These are phyloP conservation scores for Paralichthys olivaceus DNA, from an alignment of 2,113 vertebrate genomes.

Conservation along the genomic window DNA sequence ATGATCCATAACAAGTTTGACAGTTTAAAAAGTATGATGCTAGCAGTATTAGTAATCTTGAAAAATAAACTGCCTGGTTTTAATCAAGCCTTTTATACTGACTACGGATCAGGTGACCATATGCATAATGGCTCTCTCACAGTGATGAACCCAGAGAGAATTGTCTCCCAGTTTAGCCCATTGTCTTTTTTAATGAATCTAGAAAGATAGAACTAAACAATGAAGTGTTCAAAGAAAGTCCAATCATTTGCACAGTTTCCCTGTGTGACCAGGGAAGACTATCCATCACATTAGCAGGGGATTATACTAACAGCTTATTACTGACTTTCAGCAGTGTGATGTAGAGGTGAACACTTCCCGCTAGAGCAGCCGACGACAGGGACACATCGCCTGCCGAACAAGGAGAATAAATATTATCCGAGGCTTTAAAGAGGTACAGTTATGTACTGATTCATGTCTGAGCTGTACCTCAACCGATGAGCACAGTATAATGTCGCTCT, in stretches of 20 bases:
- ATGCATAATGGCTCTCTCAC: background rate
- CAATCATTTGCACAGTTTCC: background rate
- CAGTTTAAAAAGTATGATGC: too few relatives aligned
- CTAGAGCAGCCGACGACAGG: background rate
- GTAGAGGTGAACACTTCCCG: background rate
- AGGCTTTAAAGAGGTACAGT: conserved; percentile 23
- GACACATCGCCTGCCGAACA: background rate
- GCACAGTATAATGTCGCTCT: conserved; percentile 41
- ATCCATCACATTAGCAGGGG: background rate
- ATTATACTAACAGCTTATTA: background rate
- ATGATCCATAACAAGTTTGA: too few relatives aligned
- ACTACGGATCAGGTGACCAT: too few relatives aligned
- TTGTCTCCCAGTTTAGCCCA: background rate
- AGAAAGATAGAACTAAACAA: background rate
- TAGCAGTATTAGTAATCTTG: background rate
- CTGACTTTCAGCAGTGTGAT: background rate
- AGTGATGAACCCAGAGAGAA: background rate
- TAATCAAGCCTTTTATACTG: too few relatives aligned
- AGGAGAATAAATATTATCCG: background rate
- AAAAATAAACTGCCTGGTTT: too few relatives aligned
- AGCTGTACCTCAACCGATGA: conserved; percentile 26
- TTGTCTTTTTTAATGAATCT: background rate
- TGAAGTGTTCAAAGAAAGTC: background rate
- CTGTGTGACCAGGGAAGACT: background rate
- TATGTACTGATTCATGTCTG: conserved; percentile 32